Evolutionary conservation across 2,888 invertebrate species (phyloP).

Genomic region (Nomada fucata): DNA sequence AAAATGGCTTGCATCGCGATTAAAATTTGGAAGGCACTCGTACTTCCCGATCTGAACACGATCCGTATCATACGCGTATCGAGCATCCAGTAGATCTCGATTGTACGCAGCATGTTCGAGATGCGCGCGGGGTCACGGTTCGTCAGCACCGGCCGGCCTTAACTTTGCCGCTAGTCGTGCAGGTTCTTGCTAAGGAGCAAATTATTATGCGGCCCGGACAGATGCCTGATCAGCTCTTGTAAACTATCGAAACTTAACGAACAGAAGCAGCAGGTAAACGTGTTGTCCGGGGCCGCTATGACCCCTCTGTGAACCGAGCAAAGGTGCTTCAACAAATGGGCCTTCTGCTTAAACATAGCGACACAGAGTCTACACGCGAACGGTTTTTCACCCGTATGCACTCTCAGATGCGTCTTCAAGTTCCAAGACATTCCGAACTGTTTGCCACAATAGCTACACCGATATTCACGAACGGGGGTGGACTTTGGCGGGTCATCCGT

Average conservation of each 20-base stretch:
- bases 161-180: conserved; percentile 86
- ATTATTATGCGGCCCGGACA: conserved; percentile 95
- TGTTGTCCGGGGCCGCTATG: conserved; percentile 92
- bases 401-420: conserved; percentile 94
- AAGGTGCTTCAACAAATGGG: conserved; percentile 93
- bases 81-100: too few relatives aligned
- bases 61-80: not conserved
- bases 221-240: conserved; percentile 93
- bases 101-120: not conserved
- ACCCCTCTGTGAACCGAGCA: conserved; percentile 95
- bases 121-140: conserved; percentile 47
- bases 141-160: conserved; percentile 72
- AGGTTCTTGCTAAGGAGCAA: conserved; percentile 94
- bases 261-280: conserved; percentile 95
- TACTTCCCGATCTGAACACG: conserved; percentile 4
- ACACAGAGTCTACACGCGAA: conserved; percentile 95
- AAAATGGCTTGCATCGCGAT: conserved; percentile 14
- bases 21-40: not conserved
- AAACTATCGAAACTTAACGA: conserved; percentile 93
- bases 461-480: conserved; percentile 92
- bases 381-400: conserved; percentile 95
- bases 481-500: conserved; percentile 86
- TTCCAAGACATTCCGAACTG: conserved; percentile 97
- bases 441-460: conserved; percentile 95
- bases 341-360: conserved; percentile 96